phyloP scores from a whole-genome alignment of 2,888 invertebrate genomes.

The Macrostomum cliftonense region DNA sequence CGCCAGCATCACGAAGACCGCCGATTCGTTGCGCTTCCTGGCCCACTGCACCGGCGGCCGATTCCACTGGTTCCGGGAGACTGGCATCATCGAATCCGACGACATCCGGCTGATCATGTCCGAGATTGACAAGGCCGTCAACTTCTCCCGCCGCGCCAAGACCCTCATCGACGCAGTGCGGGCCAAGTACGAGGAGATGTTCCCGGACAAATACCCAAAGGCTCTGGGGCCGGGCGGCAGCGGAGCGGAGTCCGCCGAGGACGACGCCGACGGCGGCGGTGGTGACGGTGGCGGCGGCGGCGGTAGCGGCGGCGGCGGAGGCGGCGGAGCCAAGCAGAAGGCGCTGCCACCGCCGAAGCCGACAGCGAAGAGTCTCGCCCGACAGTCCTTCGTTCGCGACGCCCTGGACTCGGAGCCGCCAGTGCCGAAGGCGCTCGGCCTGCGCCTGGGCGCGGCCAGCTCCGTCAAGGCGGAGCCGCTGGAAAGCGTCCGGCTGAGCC shows the following conservation, averaged over 20 bases:
- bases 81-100: conserved; percentile 38
- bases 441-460: too few relatives aligned
- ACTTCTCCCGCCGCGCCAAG: conserved; percentile 33
- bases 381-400: too few relatives aligned
- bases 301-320: background rate
- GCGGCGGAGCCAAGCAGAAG: conserved; percentile 3
- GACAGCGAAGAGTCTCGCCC: too few relatives aligned
- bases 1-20: conserved; percentile 33
- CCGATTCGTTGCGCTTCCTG: conserved; percentile 31
- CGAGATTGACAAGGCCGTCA: conserved; percentile 36
- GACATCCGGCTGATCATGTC: conserved; percentile 30
- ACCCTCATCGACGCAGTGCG: conserved; percentile 34
- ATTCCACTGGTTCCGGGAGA: conserved; percentile 38
- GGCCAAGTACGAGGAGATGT: conserved; percentile 25
- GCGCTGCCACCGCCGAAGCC: too few relatives aligned
- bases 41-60: conserved; percentile 34
- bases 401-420: too few relatives aligned
- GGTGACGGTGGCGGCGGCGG: background rate
- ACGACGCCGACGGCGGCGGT: background rate
- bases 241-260: too few relatives aligned
- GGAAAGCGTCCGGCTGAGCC: background rate
- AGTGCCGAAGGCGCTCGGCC: too few relatives aligned
- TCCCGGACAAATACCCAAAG: background rate
- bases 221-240: too few relatives aligned
- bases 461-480: background rate